Conservation (phyloP, 2,888 invertebrate species). For the Leptura quadrifasciata region DNA sequence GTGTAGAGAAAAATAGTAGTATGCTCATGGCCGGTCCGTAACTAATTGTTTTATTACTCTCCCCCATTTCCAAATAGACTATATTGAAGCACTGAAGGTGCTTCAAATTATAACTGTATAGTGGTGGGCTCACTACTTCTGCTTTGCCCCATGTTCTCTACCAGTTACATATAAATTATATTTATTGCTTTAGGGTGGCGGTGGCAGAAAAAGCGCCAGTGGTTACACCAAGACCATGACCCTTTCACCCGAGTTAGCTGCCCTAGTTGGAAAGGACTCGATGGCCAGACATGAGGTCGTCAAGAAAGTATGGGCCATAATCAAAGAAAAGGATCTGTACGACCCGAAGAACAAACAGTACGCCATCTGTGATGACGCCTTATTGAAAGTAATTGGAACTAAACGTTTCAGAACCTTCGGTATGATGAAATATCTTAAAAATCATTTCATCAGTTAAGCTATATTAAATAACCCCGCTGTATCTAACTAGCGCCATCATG, state of each 20-base stretch:
- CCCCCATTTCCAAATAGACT: no score
- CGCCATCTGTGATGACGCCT: slow-evolving; percentile 94
- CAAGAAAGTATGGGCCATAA: slow-evolving; percentile 92
- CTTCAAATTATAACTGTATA: no score
- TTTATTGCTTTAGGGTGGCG: slow-evolving; percentile 57
- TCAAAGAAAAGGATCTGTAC: slow-evolving; percentile 91
- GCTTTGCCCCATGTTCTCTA: no score
- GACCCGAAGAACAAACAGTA: slow-evolving; percentile 97
- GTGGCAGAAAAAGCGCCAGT: slow-evolving; percentile 78
- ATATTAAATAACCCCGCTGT: slow-evolving; percentile 5
- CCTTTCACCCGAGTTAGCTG: slow-evolving; percentile 89
- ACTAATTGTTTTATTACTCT: no score
- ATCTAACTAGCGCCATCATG: slow-evolving; percentile 21
- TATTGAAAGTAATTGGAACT: slow-evolving; percentile 91
- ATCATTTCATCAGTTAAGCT: slow-evolving; percentile 85
- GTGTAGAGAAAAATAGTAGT: no score
- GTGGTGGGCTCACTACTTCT: no score
- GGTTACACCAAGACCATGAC: slow-evolving; percentile 91
- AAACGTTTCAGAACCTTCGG: slow-evolving; percentile 96
- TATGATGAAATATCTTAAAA: slow-evolving; percentile 97
- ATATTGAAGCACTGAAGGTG: no score
- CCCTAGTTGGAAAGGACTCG: slow-evolving; percentile 87
- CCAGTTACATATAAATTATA: neutral
- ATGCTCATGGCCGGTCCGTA: no score
- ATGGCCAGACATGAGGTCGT: slow-evolving; percentile 94